Base-by-base conservation (phyloP, 2,888 invertebrate genomes). In the Eristalis tenax region DNA sequence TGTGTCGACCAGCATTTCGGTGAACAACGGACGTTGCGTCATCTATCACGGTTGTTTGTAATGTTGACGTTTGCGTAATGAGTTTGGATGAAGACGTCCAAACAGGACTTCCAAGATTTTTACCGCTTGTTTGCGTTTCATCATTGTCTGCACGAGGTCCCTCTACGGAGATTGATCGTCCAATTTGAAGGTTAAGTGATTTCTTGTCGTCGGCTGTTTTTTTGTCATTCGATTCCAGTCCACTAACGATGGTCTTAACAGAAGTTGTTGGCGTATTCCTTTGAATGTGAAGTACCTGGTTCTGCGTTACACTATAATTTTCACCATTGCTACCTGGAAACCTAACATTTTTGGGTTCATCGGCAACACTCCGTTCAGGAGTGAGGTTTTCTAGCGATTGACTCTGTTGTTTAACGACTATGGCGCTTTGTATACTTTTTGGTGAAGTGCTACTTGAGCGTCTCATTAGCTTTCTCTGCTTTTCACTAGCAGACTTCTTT, bases 221-320 rank as follows among this genome's bases (percentile, higher is more conserved):
- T 80, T 88, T 90, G 87, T 91, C 94, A 93, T 89, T 90, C 38
- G 94, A 94, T 93, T 97, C 97, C 89, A 97, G 94, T 91, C 96
- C 96, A 91, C 94, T 95, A 57, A 97, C 95, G 89, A 96, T 95
- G 89, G 96, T 95, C 90, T 95, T 95, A 76, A 96, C 96, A 28
- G 95, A 95, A 28, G 94, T 90, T 65, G 91, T 90, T 57, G 91
- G 88, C 89, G 91, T 89, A 90, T 95, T 95, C 89, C 95, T 95
- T 89, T 96, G 96, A 89, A 98, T 94, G 90, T 97, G 96, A 88
- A 97, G 95, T 90, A 97, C 97, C 94, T 97, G 97, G 93, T 98
- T 98, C 90, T 97, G 98, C 64, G 98, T 97, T 35, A 98, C 97
- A 92, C 97, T 97, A 93, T 98, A 98, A 89, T 96, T 96, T 90